Evolutionary conservation across 2,797 vertebrate genomes (phyloP).

Genomic region (Hyperoplus lanceolatus): DNA sequence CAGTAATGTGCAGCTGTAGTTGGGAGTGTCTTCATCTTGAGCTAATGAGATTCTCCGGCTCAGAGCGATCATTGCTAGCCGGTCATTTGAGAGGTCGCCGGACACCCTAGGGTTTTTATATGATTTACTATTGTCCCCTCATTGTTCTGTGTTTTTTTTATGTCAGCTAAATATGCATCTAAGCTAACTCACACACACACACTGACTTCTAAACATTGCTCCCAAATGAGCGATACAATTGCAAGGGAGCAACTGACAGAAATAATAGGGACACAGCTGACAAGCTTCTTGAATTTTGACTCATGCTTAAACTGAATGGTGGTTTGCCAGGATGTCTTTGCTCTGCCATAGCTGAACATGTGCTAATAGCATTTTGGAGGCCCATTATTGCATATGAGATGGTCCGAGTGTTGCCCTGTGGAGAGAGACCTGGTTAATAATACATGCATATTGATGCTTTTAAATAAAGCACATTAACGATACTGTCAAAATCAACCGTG

Average conservation of each 20-base stretch:
- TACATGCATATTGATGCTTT: conserved; percentile 24
- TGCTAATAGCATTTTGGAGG: conserved; percentile 11
- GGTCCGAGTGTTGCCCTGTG: conserved; percentile 4
- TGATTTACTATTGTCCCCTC: conserved; percentile 34
- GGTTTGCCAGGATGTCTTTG: conserved; percentile 25
- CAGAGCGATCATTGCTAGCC: conserved; percentile 40
- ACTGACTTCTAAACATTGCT: conserved; percentile 51
- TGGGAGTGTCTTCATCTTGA: conserved; percentile 37
- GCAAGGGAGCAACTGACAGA: conserved; percentile 24
- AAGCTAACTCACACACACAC: conserved; percentile 22
- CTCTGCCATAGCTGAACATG: conserved; percentile 9
- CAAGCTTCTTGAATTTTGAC: conserved; percentile 25
- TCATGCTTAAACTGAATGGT: conserved; percentile 5
- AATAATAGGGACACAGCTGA: conserved; percentile 31
- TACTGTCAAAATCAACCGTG: conserved; percentile 12
- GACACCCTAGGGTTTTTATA: conserved; percentile 43
- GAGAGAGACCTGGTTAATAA: conserved; percentile 44
- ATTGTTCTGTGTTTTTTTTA: conserved; percentile 52
- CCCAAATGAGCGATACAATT: conserved; percentile 52
- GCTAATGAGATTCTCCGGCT: conserved; percentile 48
- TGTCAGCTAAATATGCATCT: conserved; percentile 33
- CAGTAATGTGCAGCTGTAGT: conserved; percentile 73
- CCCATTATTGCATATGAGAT: conserved; percentile 11
- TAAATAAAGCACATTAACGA: conserved; percentile 29
- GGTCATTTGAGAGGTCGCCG: conserved; percentile 50